Conservation (phyloP, 1,140 invertebrate genomes). For the Gryllus bimaculatus region DNA sequence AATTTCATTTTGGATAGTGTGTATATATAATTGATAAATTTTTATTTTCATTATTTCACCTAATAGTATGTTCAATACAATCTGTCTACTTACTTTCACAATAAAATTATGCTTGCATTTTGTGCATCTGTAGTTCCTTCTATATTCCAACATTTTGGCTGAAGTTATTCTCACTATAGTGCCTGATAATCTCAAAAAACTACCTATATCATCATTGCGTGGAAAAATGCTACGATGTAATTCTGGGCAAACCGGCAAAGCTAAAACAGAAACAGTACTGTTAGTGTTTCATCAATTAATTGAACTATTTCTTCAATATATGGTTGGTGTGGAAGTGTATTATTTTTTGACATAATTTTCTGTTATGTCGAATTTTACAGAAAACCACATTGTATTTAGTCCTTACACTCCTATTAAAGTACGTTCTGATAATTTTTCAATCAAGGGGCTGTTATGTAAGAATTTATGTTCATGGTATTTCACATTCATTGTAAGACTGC, state of each 20-base stretch:
- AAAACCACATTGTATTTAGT: too few relatives aligned
- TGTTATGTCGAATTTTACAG: too few relatives aligned
- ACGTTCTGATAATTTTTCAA: too few relatives aligned
- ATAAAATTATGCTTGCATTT: conserved; percentile 39
- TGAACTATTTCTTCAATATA: too few relatives aligned
- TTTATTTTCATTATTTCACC: neutral
- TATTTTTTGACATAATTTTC: too few relatives aligned
- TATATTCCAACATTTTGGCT: conserved; percentile 41
- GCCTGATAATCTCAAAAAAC: conserved; percentile 30
- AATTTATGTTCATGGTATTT: too few relatives aligned
- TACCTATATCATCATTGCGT: conserved; percentile 35
- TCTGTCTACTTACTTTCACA: conserved; percentile 31
- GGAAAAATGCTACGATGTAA: conserved; percentile 33
- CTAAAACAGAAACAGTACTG: neutral
- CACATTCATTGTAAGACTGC: too few relatives aligned
- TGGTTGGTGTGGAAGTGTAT: too few relatives aligned
- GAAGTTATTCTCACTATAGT: conserved; percentile 41
- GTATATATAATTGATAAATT: neutral
- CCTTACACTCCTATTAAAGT: too few relatives aligned
- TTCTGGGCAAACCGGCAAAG: conserved; percentile 28
- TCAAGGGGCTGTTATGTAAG: too few relatives aligned
- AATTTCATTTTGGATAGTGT: neutral
- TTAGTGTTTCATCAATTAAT: too few relatives aligned
- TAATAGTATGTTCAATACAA: too few relatives aligned
- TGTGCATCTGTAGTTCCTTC: conserved; percentile 39